Conservation (phyloP, 2,888 invertebrate species). For the Molorchus minor region DNA sequence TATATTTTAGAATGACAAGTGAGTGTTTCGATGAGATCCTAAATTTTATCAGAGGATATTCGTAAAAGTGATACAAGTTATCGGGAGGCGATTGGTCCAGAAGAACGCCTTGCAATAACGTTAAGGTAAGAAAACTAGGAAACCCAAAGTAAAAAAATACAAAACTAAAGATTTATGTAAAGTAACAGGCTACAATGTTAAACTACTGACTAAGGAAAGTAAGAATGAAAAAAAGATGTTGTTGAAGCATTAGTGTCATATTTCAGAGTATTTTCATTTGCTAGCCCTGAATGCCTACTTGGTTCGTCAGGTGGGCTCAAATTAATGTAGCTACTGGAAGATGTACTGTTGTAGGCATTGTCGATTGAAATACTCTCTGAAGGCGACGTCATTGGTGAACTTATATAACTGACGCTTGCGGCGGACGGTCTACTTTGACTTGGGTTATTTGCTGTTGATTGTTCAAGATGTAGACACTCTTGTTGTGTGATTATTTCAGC, state of each 20-base stretch:
- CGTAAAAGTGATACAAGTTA: constrained; percentile 13
- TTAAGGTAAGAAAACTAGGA: constrained; percentile 9
- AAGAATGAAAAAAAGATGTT: too few relatives aligned
- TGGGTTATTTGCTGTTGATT: constrained; percentile 1
- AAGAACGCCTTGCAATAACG: constrained; percentile 23
- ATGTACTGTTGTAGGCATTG: too few relatives aligned
- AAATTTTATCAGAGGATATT: constrained; percentile 11
- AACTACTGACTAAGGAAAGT: too few relatives aligned
- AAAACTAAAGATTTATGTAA: too few relatives aligned
- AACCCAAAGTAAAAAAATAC: too few relatives aligned
- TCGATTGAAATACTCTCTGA: background rate
- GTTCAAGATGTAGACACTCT: constrained; percentile 1
- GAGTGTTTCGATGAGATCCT: constrained; percentile 21
- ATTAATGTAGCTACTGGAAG: constrained; percentile 1
- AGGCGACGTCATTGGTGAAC: too few relatives aligned
- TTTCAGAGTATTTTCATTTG: too few relatives aligned
- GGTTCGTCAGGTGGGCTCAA: too few relatives aligned
- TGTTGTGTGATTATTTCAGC: constrained; percentile 4
- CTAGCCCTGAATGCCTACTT: too few relatives aligned
- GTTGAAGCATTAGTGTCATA: too few relatives aligned
- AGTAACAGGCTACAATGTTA: too few relatives aligned
- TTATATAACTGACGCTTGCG: too few relatives aligned
- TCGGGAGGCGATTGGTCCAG: constrained; percentile 19
- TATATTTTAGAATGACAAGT: constrained; percentile 16
- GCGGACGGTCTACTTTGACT: constrained; percentile 1